A percentile compares a stretch with the other conserved stretches of the same genome.
These are phyloP conservation scores for Thalpophila matura DNA, from an alignment of 2,888 invertebrate species.

Conservation along the genomic window DNA sequence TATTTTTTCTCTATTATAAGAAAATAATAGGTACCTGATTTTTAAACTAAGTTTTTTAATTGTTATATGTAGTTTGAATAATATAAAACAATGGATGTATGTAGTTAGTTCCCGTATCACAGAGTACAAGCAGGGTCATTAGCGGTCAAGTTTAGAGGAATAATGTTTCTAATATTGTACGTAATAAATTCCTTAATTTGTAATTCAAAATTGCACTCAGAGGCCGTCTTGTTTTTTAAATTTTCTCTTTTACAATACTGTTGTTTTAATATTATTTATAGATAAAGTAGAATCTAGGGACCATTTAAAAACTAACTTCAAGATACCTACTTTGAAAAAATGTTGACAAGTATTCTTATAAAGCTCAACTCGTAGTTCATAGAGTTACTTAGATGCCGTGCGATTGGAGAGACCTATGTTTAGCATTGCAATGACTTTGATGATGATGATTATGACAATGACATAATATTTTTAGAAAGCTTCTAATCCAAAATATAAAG, in stretches of 20 bases:
- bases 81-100: conserved; percentile 24
- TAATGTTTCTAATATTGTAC: conserved; percentile 38
- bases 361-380: too few species aligned
- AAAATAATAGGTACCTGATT: too few species aligned
- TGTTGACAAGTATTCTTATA: too few species aligned
- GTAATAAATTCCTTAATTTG: conserved; percentile 14
- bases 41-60: conserved; percentile 7
- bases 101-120: conserved; percentile 12
- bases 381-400: too few species aligned
- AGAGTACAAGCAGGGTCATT: conserved; percentile 23
- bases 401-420: too few species aligned
- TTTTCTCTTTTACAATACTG: conserved; percentile 9
- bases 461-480: too few species aligned
- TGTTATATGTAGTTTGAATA: too few species aligned
- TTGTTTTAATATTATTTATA: conserved; percentile 17
- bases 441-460: too few species aligned
- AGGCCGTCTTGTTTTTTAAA: background rate
- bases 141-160: conserved; percentile 27
- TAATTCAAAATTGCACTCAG: conserved; percentile 23
- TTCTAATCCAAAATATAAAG: too few species aligned
- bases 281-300: background rate
- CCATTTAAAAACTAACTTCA: conserved; percentile 4
- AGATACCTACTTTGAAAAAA: background rate
- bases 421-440: too few species aligned
- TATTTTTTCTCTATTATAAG: too few species aligned